Conservation (phyloP, 2,888 invertebrate species). For the Rotaria sp. region DNA sequence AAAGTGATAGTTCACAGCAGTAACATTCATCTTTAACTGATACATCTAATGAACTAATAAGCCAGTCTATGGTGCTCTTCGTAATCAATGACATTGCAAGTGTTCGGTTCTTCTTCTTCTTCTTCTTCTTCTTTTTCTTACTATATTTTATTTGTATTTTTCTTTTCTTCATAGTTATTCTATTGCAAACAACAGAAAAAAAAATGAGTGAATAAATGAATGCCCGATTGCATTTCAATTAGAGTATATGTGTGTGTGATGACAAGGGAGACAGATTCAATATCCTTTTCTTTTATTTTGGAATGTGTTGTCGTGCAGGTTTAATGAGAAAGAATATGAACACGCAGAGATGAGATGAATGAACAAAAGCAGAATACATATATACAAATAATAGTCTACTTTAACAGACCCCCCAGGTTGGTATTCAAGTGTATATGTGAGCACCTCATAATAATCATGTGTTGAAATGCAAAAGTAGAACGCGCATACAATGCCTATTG, state of each 20-base stretch:
- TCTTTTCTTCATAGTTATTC: not conserved
- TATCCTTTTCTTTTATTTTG: constrained; percentile 9
- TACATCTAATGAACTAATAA: not conserved
- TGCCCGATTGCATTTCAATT: constrained; percentile 9
- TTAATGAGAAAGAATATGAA: constrained; percentile 14
- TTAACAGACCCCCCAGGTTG: not conserved
- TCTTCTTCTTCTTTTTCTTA: not conserved
- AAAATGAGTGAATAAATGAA: not conserved
- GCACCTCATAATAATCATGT: constrained; percentile 14
- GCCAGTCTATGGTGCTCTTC: not conserved
- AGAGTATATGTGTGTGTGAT: not conserved
- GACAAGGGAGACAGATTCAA: not conserved
- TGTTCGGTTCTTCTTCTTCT: not conserved
- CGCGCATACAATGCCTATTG: not conserved
- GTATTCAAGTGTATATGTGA: constrained; percentile 18
- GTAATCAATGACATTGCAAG: not conserved
- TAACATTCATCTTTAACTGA: not conserved
- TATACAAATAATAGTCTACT: constrained; percentile 3
- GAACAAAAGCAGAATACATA: not conserved
- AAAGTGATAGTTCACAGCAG: not conserved
- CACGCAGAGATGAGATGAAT: constrained; percentile 18
- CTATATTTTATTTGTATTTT: not conserved
- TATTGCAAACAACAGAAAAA: not conserved
- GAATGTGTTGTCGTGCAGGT: not conserved
- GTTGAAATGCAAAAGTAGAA: not conserved